Evolutionary conservation across 2,113 vertebrate species (phyloP), one percentile per base, ranked within the genome.

Genomic region (Grallaria varia): DNA sequence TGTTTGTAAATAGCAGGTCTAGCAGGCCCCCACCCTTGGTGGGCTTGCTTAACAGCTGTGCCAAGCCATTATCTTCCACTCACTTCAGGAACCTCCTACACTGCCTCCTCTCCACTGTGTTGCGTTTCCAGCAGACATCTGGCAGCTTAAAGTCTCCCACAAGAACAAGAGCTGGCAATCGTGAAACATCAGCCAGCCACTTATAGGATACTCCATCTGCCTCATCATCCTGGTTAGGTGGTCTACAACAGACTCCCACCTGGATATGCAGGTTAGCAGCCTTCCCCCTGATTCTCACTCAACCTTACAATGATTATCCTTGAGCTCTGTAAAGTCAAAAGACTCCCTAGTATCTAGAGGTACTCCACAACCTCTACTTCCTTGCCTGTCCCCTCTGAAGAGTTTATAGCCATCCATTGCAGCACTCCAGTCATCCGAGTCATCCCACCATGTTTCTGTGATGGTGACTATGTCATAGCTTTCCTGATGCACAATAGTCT

Each of bases 381-480:
- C 50, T 45, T 5, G 2, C 33, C 40, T 45, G 27, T 45, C 27
- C 40, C 12, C 23, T 58, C 63, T 47, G 40, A 80, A 25, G 52
- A 47, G 33, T 28, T 31, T 56, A 44, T 10, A 33, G 22, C 28
- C 64, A 49, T 7, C 21, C 15, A 25, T 20, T 56, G 53, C 53
- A 69, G 64, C 64, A 69, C 35, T 40, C 24, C 30, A 42, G 44
- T 28, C 23, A 11, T 1, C 5, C 15, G 2, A 13, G 45, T 28
- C 44, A 69, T 45, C 12, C 30, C 19, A 13, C 28, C 22, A 23
- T 3, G 1, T 19, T 19, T 50, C 66, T 18, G 8, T 12, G 35
- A 60, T 4, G 24, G 44, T 0, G 1, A 40, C 24, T 28, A 49
- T 0, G 0, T 59, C 55, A 23, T 0, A 12, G 52, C 64, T 40